These are phyloP conservation scores for Cheirogaleus major DNA, from an alignment of 2,797 vertebrate species.

Conservation along the genomic window DNA sequence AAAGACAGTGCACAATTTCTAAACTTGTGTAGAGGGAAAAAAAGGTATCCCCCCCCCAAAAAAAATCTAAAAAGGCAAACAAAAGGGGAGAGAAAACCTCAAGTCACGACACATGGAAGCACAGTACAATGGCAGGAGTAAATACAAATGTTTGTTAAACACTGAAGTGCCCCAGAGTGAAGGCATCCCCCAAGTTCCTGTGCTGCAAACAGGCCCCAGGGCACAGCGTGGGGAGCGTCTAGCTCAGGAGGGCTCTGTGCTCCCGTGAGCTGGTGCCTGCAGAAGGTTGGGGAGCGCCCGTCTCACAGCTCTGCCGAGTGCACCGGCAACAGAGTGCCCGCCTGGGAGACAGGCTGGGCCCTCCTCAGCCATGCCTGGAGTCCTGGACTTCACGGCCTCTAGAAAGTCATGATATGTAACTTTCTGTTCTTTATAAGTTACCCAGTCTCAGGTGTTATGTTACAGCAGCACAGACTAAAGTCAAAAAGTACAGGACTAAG, in stretches of 20 bases:
- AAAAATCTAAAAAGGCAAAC: not conserved
- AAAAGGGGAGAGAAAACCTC: not conserved
- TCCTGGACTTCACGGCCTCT: not conserved
- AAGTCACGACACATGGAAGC: not conserved
- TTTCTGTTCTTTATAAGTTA: not conserved
- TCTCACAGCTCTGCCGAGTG: too few species aligned
- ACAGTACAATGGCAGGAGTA: not conserved
- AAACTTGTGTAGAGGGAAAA: not conserved
- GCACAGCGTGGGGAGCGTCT: too few species aligned
- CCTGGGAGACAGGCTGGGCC: not conserved
- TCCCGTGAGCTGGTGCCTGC: too few species aligned
- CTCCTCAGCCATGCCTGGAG: not conserved
- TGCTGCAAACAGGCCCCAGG: too few species aligned
- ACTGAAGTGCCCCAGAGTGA: too few species aligned
- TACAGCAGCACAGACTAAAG: not conserved
- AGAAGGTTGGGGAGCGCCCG: not conserved
- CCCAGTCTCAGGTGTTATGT: not conserved
- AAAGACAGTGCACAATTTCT: not conserved
- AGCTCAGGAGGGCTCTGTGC: not conserved
- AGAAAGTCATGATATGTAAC: not conserved
- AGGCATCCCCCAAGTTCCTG: too few species aligned
- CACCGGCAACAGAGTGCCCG: not conserved
- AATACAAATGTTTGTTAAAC: not conserved
- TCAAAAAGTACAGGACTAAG: not conserved
- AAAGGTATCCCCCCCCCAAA: not conserved